Percentiles rank a stretch among this genome's conserved stretches.
phyloP scores from a whole-genome alignment of 1,140 invertebrate genomes.

The Heliconius eleuchia region DNA sequence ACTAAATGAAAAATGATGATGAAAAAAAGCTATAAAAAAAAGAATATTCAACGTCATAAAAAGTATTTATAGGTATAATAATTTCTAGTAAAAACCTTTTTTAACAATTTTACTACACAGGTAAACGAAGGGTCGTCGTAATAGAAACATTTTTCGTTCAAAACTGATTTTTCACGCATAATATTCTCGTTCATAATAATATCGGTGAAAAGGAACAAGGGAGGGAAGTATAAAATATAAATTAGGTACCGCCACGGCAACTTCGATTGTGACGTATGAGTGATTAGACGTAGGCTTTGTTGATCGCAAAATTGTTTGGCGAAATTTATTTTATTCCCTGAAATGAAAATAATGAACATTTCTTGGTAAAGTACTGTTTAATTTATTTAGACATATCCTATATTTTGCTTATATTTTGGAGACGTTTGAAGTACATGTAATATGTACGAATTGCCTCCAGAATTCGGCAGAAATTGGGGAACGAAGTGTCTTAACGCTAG shows the following conservation, averaged over 20 bases:
- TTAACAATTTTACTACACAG: background rate
- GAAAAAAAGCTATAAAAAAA: no score
- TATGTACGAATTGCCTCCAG: no score
- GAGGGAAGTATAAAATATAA: conserved; percentile 4
- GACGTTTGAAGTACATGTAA: no score
- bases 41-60: background rate
- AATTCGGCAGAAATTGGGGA: no score
- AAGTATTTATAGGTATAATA: background rate
- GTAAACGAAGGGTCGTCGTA: background rate
- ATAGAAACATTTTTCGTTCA: background rate
- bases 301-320: background rate
- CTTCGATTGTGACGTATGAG: conserved; percentile 13
- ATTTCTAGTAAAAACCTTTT: background rate
- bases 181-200: conserved; percentile 5
- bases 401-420: background rate
- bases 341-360: background rate
- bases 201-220: background rate
- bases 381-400: background rate
- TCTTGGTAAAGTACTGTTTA: background rate
- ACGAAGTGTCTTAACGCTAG: no score
- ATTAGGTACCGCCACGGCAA: background rate
- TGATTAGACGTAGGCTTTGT: conserved; percentile 9
- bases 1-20: no score
- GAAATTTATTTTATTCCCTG: background rate
- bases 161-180: conserved; percentile 5